Evolutionary conservation across 2,113 vertebrate species (phyloP).

Genomic region (Coturnix japonica): DNA sequence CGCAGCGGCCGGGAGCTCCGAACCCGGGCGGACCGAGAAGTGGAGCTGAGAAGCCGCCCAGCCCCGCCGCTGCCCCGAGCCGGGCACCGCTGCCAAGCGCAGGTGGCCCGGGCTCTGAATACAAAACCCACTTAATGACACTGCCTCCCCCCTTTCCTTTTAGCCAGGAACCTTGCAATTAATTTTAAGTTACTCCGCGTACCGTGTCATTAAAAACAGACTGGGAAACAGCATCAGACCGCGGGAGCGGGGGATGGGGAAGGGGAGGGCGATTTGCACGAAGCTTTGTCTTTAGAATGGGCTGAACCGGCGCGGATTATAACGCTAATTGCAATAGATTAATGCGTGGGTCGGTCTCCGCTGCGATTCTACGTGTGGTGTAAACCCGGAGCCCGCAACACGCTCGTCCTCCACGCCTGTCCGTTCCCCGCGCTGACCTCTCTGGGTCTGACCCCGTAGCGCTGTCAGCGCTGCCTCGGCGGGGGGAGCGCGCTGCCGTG

Average conservation of each 20-base stretch:
- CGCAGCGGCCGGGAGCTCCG: not conserved
- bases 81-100: slow-evolving; percentile 53
- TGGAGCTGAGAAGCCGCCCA: not conserved
- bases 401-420: rapidly evolving
- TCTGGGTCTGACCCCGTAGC: not conserved
- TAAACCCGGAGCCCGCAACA: slow-evolving; percentile 3
- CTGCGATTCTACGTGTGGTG: slow-evolving; percentile 28
- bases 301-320: slow-evolving; percentile 47
- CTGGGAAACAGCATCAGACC: slow-evolving; percentile 53
- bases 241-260: not conserved
- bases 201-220: slow-evolving; percentile 64
- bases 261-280: slow-evolving; percentile 71
- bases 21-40: not conserved
- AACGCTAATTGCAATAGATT: slow-evolving; percentile 70
- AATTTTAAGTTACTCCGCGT: slow-evolving; percentile 75
- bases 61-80: not conserved
- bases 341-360: slow-evolving; percentile 38
- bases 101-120: slow-evolving; percentile 75
- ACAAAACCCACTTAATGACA: slow-evolving; percentile 58
- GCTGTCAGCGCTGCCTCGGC: not conserved
- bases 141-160: slow-evolving; percentile 40
- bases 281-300: slow-evolving; percentile 71
- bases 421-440: not conserved
- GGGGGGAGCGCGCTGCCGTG: not conserved
- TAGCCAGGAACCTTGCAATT: slow-evolving; percentile 74